Evolutionary conservation across 2,797 vertebrate species (phyloP), one percentile per base, ranked within the genome.

Genomic region (Chrysocyon brachyurus): DNA sequence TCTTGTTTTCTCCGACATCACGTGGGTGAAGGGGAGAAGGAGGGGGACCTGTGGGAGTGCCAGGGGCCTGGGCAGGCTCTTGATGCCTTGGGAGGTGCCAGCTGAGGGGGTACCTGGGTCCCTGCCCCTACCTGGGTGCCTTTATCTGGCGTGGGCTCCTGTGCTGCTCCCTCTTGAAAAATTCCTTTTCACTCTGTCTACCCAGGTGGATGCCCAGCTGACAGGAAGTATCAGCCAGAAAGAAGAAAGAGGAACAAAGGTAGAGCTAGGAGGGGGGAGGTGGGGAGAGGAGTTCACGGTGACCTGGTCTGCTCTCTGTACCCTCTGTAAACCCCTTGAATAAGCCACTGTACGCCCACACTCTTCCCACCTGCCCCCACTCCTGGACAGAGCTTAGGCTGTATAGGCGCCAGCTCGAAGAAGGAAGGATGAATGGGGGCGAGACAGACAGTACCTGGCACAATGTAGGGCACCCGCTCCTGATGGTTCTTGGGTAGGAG

Each of bases 121-220:
- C 52, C 33, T 40, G 56, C 19, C 56, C 46, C 81, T 57, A 9
- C 84, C n/a, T 70, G 40, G 17, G 57, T 78, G 17, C 57, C 63
- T n/a, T 40, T 87, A 63, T 79, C 72, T 79, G 83, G 84, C 5
- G 1, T 19, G 17, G 19, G 49, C 22, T 49, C 87, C 77, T 78
- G 57, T 36, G 33, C 33, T 46, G 8, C 28, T 33, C 79, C 36
- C 4, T 95, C 70, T 66, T 81, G 6, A 78, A 63, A 17, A 70
- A 17, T 15, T 68, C 40, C 54, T 26, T 24, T 82, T 52, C 94
- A 49, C 3, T 95, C 78, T 78, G 4, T 96, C 82, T 97, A 77
- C 68, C 57, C 66, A 98, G 98, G 97, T 95, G 97, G 94, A 98
- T n/a, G 4, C 92, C 5, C 96, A 97, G 70, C 64, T 96, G 83